These are phyloP conservation scores for Holothuria scabra DNA, from an alignment of 53 echinoderm and acorn worm genomes.

Conservation along the genomic window DNA sequence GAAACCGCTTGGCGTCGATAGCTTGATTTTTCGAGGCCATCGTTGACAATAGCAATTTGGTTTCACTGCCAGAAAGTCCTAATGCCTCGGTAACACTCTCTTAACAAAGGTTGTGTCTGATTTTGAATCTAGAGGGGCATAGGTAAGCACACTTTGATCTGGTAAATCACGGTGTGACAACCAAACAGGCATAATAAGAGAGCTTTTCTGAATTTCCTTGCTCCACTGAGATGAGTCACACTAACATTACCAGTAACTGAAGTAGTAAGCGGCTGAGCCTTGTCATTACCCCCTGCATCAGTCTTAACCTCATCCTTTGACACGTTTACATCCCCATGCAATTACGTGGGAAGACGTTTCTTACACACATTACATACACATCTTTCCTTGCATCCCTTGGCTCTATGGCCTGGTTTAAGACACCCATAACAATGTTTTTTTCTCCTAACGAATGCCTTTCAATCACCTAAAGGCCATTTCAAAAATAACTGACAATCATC, in stretches of 20 bases:
- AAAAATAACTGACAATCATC: too few relatives aligned
- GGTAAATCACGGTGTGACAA: neutral
- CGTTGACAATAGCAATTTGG: conserved; percentile 45
- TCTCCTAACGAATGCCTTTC: too few relatives aligned
- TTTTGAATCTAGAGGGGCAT: conserved; percentile 50
- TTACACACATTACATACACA: conserved; percentile 53
- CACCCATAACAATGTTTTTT: conserved; percentile 52
- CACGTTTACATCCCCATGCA: conserved; percentile 6
- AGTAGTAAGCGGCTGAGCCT: too few relatives aligned
- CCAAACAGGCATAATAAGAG: too few relatives aligned
- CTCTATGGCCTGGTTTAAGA: conserved; percentile 50
- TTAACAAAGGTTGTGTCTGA: conserved; percentile 55
- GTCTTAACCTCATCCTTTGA: too few relatives aligned
- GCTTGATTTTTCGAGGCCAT: conserved; percentile 47
- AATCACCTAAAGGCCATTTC: too few relatives aligned
- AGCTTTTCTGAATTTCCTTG: neutral
- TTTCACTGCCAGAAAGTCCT: neutral
- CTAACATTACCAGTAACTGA: too few relatives aligned
- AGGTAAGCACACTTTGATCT: conserved; percentile 16
- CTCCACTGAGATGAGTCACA: neutral
- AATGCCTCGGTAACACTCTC: conserved; percentile 29
- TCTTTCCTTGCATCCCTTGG: conserved; percentile 51
- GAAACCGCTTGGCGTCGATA: conserved; percentile 49
- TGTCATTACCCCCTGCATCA: neutral
- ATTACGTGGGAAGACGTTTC: conserved; percentile 47